These are phyloP conservation scores for Microtus californicus DNA, from an alignment of 2,797 vertebrate genomes.

Conservation along the genomic window DNA sequence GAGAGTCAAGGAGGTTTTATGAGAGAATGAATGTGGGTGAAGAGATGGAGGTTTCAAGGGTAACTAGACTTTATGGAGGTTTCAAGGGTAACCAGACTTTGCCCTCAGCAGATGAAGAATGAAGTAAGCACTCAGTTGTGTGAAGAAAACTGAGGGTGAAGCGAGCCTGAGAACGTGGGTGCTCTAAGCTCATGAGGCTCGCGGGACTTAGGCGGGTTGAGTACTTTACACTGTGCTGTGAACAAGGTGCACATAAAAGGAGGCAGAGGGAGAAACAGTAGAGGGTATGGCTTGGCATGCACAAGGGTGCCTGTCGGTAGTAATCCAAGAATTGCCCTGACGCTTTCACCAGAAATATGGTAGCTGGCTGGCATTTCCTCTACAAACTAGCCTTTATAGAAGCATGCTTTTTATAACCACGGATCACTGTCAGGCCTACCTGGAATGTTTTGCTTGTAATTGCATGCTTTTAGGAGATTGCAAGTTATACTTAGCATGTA, in stretches of 20 bases:
- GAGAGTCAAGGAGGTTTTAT: background rate
- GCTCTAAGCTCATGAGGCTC: background rate
- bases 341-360: background rate
- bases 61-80: background rate
- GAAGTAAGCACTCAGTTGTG: background rate
- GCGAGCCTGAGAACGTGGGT: background rate
- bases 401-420: constrained; percentile 1
- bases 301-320: background rate
- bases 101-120: background rate
- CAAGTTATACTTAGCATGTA: constrained; percentile 31
- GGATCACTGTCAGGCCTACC: background rate
- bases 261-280: too few species aligned
- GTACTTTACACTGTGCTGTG: background rate
- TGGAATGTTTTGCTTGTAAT: background rate
- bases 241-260: background rate
- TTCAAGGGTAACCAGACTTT: background rate
- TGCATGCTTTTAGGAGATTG: constrained; percentile 19
- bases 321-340: background rate
- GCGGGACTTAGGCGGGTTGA: background rate
- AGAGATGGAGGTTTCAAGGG: background rate
- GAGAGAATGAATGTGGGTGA: background rate
- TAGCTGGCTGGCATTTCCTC: background rate
- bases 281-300: too few species aligned
- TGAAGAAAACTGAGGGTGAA: background rate
- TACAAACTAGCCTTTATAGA: background rate